Evolutionary conservation across 2,113 vertebrate genomes (phyloP), one percentile per base, ranked within the genome.

Genomic region (Elgaria multicarinata): DNA sequence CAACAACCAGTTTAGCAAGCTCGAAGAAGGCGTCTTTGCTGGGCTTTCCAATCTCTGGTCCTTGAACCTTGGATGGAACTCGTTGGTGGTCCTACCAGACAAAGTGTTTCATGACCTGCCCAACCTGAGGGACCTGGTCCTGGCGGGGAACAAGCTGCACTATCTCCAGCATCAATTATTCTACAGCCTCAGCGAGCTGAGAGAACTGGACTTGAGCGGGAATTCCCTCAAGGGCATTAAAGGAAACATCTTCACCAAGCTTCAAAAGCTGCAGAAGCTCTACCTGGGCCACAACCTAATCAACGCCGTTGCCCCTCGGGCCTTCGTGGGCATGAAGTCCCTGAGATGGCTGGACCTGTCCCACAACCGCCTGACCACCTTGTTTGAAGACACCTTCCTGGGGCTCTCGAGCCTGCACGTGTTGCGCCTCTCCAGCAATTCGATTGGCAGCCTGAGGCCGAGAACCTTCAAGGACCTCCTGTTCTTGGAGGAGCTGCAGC

Each of bases 281-380:
- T 99, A 99, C 91, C 97, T 99, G 94, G 97, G 97, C 88, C 98
- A 98, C 91, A 99, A 99, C 94, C 98, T 98, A 83, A 98, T 99
- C 75, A 94, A 93, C 0, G 97, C 98, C 0, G 97, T 99, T 1
- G 98, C 97, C 0, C 98, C 98, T 0, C 98, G 98, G 0, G 98
- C 99, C 44, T 99, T 99, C 93, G 42, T 97, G 76, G 98, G 98
- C 87, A 97, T 99, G 98, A 98, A 98, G 93, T 98, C 98, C 0
- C 97, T 99, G 66, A 96, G 99, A 44, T 99, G 99, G 99, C 93
- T 99, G 92, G 99, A 99, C 92, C 96, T 99, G 91, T 99, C 98
- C 0, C 98, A 98, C 96, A 99, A 99, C 96, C 98, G 98, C 0
- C 89, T 99, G 0, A 93, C 94, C 1, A 91, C 93, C 0, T 96